These are phyloP conservation scores for Gonatopus flavifemur DNA, from an alignment of 1,140 invertebrate species.

Conservation along the genomic window DNA sequence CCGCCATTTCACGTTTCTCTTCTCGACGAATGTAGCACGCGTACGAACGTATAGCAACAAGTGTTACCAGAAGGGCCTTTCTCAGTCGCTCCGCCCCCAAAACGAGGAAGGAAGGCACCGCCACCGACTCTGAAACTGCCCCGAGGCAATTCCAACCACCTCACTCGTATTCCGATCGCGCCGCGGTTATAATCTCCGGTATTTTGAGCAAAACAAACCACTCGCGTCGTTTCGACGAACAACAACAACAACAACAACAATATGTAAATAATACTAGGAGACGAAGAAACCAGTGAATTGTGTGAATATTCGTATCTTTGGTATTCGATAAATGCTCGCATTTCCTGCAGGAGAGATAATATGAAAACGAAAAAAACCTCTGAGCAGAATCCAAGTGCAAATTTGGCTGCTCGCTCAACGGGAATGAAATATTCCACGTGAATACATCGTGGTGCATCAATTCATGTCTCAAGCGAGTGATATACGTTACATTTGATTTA, in stretches of 20 bases:
- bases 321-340: neutral
- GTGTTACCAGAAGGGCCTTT: conserved; percentile 40
- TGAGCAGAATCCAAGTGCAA: too few species aligned
- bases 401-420: too few species aligned
- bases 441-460: too few species aligned
- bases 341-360: neutral
- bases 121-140: conserved; percentile 39
- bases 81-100: conserved; percentile 41
- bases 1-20: too few species aligned
- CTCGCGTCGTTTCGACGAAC: conserved; percentile 13
- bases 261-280: too few species aligned
- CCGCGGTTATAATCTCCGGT: conserved; percentile 17
- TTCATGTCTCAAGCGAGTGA: too few species aligned
- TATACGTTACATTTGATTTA: too few species aligned
- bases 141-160: conserved; percentile 54
- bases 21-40: too few species aligned
- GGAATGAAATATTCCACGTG: too few species aligned
- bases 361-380: neutral
- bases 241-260: too few species aligned
- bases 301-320: conserved; percentile 1
- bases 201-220: conserved; percentile 23
- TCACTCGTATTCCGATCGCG: conserved; percentile 53
- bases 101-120: conserved; percentile 1
- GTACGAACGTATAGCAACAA: conserved; percentile 43
- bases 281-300: neutral